A percentile compares a stretch with the other conserved stretches of the same genome.
These are phyloP conservation scores for Aeoliscus strigatus DNA, from an alignment of 2,797 vertebrate species.

Conservation along the genomic window DNA sequence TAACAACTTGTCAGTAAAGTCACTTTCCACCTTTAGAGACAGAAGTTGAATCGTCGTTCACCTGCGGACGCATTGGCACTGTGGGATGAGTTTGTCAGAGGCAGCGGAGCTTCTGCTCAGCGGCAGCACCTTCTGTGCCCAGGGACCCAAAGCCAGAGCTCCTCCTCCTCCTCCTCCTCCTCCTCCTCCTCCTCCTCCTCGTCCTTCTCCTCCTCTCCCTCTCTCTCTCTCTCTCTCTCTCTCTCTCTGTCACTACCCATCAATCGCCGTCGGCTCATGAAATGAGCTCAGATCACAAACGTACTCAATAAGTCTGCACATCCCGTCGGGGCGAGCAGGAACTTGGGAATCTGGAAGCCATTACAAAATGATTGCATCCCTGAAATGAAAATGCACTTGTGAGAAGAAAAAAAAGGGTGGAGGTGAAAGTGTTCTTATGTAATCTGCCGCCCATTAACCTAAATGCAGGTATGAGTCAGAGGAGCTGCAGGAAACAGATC, in stretches of 20 bases:
- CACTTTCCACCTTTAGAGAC: too few species aligned
- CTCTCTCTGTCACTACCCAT: slow-evolving; percentile 3
- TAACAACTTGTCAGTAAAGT: too few species aligned
- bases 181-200: slow-evolving; percentile 44
- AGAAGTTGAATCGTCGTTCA: too few species aligned
- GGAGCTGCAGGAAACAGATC: too few species aligned
- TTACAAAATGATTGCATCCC: slow-evolving; percentile 64
- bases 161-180: slow-evolving; percentile 63
- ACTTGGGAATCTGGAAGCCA: slow-evolving; percentile 63
- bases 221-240: slow-evolving; percentile 29
- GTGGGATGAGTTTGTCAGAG: slow-evolving; percentile 32
- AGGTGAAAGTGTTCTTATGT: slow-evolving; percentile 36
- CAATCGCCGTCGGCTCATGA: slow-evolving; percentile 13
- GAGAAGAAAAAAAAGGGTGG: slow-evolving; percentile 30
- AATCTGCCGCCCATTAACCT: slow-evolving; percentile 33
- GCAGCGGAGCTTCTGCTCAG: slow-evolving; percentile 41
- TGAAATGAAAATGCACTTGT: slow-evolving; percentile 55
- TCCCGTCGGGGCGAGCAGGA: slow-evolving; percentile 29
- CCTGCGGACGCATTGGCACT: slow-evolving; percentile 18
- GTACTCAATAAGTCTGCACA: slow-evolving; percentile 16
- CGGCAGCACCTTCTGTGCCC: slow-evolving; percentile 85
- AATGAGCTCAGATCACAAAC: slow-evolving; percentile 24
- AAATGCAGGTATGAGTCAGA: slow-evolving; percentile 38
- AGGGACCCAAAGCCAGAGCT: slow-evolving; percentile 85
- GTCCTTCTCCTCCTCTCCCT: slow-evolving; percentile 68